Conservation (phyloP, 1,140 invertebrate species). For the Stegodyphus dumicola region DNA sequence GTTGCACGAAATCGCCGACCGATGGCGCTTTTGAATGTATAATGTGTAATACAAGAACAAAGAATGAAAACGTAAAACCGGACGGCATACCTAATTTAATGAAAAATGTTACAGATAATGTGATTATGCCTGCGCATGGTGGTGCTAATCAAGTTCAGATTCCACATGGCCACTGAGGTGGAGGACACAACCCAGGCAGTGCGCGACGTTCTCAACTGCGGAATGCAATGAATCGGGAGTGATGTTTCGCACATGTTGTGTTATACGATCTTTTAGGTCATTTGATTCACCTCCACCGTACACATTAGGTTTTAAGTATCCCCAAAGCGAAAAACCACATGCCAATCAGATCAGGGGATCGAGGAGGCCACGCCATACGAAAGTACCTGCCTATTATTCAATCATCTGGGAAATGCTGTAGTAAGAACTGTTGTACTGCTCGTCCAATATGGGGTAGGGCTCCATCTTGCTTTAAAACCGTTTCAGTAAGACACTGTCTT, state of each 20-base stretch:
- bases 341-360: conserved; percentile 63
- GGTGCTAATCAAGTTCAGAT: neutral
- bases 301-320: conserved; percentile 62
- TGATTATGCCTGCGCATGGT: neutral
- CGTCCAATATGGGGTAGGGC: neutral
- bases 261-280: no score
- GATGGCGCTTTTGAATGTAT: no score
- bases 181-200: neutral
- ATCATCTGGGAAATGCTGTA: no score
- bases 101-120: neutral
- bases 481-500: conserved; percentile 2
- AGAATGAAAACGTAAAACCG: no score
- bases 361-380: conserved; percentile 38
- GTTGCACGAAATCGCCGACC: neutral
- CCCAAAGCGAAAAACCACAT: conserved; percentile 63
- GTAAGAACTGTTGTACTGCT: neutral
- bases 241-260: no score
- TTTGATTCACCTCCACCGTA: conserved; percentile 24
- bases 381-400: neutral
- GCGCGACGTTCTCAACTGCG: neutral
- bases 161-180: neutral
- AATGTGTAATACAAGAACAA: no score
- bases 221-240: neutral
- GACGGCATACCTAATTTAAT: no score
- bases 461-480: neutral